Conservation (phyloP, 2,797 vertebrate genomes). For the Champsocephalus gunnari region DNA sequence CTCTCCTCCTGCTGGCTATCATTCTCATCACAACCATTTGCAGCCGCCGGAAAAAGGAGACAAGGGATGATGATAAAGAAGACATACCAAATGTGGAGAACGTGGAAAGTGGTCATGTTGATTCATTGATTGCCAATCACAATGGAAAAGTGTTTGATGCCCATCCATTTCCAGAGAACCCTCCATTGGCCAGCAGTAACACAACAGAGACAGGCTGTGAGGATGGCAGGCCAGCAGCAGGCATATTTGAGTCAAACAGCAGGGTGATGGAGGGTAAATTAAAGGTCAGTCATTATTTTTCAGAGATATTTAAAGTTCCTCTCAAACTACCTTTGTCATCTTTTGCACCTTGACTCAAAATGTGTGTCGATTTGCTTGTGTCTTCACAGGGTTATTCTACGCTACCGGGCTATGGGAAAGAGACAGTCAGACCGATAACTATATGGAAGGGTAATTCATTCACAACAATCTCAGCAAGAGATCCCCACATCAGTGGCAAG, state of each 20-base stretch:
- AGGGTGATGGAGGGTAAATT: constrained; percentile 86
- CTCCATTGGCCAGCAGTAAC: constrained; percentile 81
- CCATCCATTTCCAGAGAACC: constrained; percentile 89
- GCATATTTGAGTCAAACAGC: constrained; percentile 90
- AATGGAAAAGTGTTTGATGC: constrained; percentile 89
- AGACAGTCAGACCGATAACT: constrained; percentile 88
- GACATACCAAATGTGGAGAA: constrained; percentile 87
- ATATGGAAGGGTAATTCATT: constrained; percentile 98
- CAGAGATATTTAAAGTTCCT: constrained; percentile 14
- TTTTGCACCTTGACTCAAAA: constrained; percentile 24
- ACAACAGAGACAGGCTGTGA: constrained; percentile 85
- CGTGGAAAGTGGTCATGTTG: constrained; percentile 82
- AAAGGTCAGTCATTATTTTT: constrained; percentile 85
- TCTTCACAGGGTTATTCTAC: constrained; percentile 88
- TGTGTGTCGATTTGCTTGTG: constrained; percentile 7
- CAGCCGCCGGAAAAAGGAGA: constrained; percentile 89
- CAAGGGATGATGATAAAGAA: constrained; percentile 86
- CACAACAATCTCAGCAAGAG: constrained; percentile 92
- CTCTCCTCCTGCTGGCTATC: constrained; percentile 93
- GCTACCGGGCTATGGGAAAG: constrained; percentile 89
- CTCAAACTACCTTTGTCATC: neutral
- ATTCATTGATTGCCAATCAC: constrained; percentile 84
- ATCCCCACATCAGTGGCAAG: constrained; percentile 97
- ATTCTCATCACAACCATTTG: constrained; percentile 95
- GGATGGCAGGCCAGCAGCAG: constrained; percentile 81